A percentile compares a stretch with the other conserved stretches of the same genome.
These are phyloP conservation scores for Melopsittacus undulatus DNA, from an alignment of 2,797 vertebrate genomes.

Conservation along the genomic window DNA sequence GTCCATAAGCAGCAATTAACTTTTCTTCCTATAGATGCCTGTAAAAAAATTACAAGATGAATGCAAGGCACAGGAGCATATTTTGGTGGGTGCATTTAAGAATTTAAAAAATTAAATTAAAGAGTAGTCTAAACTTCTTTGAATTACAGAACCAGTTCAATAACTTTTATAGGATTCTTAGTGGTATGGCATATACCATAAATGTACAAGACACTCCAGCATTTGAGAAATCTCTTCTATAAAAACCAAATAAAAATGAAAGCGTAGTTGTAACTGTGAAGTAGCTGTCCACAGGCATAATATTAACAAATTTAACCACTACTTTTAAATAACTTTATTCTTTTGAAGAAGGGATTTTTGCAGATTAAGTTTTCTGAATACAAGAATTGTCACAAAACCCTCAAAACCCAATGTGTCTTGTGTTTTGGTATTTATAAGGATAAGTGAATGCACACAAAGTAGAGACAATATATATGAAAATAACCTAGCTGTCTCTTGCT, in stretches of 20 bases:
- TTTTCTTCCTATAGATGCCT: background rate
- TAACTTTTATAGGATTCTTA: background rate
- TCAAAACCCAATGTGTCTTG: background rate
- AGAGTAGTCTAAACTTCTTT: background rate
- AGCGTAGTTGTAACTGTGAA: background rate
- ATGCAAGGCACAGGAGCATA: background rate
- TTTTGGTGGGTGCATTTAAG: background rate
- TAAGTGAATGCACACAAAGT: background rate
- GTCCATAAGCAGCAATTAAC: background rate
- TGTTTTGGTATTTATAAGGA: background rate
- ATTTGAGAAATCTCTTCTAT: background rate
- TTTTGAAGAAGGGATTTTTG: background rate
- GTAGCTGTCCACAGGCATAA: background rate
- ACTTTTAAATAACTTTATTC: background rate
- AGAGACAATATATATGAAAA: background rate
- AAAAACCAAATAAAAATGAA: background rate
- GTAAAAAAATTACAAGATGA: background rate
- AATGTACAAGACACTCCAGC: background rate
- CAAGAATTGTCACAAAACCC: background rate
- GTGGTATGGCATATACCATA: background rate
- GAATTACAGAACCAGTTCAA: background rate
- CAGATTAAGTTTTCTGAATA: background rate
- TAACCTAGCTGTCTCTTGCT: background rate
- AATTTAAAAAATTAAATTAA: slow-evolving; percentile 2
- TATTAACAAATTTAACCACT: background rate